These are phyloP conservation scores for Pandion haliaetus DNA, from an alignment of 2,113 vertebrate genomes.

Conservation along the genomic window DNA sequence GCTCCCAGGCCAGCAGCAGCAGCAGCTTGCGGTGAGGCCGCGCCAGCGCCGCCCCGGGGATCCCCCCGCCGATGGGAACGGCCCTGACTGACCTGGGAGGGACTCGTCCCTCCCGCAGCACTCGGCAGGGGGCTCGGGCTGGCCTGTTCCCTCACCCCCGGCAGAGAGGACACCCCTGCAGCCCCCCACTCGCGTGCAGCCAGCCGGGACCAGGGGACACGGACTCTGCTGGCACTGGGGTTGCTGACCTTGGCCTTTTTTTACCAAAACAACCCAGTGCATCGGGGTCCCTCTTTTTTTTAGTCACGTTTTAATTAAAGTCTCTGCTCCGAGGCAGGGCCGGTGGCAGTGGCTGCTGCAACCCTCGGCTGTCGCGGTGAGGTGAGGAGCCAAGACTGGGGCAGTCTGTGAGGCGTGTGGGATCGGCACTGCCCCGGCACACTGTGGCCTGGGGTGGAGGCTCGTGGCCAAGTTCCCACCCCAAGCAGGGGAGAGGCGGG, in stretches of 20 bases:
- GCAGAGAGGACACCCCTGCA: background rate
- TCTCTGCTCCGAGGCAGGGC: background rate
- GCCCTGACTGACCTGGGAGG: background rate
- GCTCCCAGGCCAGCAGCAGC: conserved; percentile 92
- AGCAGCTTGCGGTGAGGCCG: conserved; percentile 88
- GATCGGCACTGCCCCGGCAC: rapidly evolving
- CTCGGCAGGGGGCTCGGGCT: background rate
- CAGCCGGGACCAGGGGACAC: background rate
- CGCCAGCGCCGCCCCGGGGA: rapidly evolving
- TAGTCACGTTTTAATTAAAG: conserved; percentile 17
- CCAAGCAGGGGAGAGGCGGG: too few relatives aligned
- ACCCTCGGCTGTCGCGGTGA: rapidly evolving
- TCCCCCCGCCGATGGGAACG: rapidly evolving
- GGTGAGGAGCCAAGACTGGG: background rate
- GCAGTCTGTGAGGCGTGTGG: rapidly evolving
- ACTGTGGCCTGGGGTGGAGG: too few relatives aligned
- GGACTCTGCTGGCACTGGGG: background rate
- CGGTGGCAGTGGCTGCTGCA: background rate
- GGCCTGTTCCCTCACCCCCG: background rate
- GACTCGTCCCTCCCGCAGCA: background rate
- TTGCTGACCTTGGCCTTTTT: background rate
- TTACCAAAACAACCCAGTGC: background rate
- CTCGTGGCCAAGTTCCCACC: rapidly evolving
- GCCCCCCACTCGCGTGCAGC: background rate
- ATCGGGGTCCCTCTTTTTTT: background rate